Evolutionary conservation across 2,888 invertebrate species (phyloP), one percentile per base, ranked within the genome.

Genomic region (Stenchaetothrips biformis): DNA sequence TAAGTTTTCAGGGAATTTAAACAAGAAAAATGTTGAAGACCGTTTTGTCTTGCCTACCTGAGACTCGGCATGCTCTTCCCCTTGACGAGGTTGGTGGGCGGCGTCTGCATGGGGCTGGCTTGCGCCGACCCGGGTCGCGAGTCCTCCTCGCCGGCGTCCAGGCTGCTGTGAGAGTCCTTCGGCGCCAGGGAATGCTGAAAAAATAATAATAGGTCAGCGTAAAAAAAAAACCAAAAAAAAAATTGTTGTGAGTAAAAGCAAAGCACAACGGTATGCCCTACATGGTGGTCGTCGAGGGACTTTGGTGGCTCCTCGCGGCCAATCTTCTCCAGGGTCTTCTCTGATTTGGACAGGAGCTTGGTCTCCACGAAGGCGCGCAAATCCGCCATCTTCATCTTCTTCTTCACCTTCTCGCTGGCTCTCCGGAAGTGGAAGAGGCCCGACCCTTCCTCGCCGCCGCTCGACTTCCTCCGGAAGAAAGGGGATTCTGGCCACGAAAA

Each of bases 61-160:
- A 97, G 89, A 85, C 96, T 96, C 4, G 97, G 97, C 96, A 98
- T 96, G 89, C 97, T 97, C 88, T 97, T 97, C 82, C 97, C 97
- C 89, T 97, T 95, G 82, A 95, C 93, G 79, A 97, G 89, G 87
- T 94, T 95, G 0, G 82, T 83, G 80, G 91, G 90, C 21, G 90
- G 88, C 82, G 86, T 87, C 67, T 87, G 90, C 18, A 89, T 89
- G 79, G 90, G 86, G 83, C 92, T 92, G 78, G 92, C 91, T 80
- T 91, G 89, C 79, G 91, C 91, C 0, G 94, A 90, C 77, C 91
- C 92, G 1, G 93, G 94, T 83, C 92, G 90, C 0, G 92, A 91
- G 79, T 93, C 92, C 83, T 91, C 91, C 82, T 95, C 95, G 0
- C 92, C 92, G 1, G 94, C 93, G 84, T 95, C 95, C 81, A 95